Base-by-base conservation (phyloP, 2,113 vertebrate species). In the Pollachius pollachius region DNA sequence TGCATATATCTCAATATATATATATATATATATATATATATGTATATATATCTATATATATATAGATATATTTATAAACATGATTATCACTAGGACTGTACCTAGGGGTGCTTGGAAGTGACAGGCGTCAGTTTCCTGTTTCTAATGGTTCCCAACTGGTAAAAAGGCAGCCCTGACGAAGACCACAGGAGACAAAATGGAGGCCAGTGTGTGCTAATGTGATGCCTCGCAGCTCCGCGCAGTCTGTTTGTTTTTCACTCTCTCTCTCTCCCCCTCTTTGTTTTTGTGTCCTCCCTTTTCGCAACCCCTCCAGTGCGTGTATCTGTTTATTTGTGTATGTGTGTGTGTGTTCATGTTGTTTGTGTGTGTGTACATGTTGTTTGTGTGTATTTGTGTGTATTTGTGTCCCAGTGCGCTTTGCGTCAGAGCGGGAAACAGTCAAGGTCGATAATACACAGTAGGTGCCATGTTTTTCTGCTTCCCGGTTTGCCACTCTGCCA, bases 401-500 rank as follows among this genome's bases (percentile, higher is more conserved):
- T 30, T 82, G 84, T 86, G 41, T 48, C 41, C 41, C 41, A 48
- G 83, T 85, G 84, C 80, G 75, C 77, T 62, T 63, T 16, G 63
- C 59, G 63, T 52, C 84, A 81, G 84, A 83, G 81, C 72, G 67
- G 60, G 41, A 48, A 48, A 12, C 41, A 90, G 79, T 92, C 85
- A 92, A 90, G 90, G 90, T 93, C 90, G 76, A 85, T 85, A 82
- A 83, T 88, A 87, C 88, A 82, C 90, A 89, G 89, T 90, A 90
- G 91, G 90, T 92, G 89, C 86, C 23, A 88, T 92, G 90, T 91
- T 91, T 93, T 88, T 89, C 90, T 90, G 84, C 79, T 83, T 85
- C 79, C 81, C 75, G 84, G 85, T 90, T 88, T 84, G 84, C 79
- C 82, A 78, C 74, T 74, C 78, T 87, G 76, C 88, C 89, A 91